Evolutionary conservation across 1,140 invertebrate genomes (phyloP).

Genomic region (Dendroctonus ponderosae): DNA sequence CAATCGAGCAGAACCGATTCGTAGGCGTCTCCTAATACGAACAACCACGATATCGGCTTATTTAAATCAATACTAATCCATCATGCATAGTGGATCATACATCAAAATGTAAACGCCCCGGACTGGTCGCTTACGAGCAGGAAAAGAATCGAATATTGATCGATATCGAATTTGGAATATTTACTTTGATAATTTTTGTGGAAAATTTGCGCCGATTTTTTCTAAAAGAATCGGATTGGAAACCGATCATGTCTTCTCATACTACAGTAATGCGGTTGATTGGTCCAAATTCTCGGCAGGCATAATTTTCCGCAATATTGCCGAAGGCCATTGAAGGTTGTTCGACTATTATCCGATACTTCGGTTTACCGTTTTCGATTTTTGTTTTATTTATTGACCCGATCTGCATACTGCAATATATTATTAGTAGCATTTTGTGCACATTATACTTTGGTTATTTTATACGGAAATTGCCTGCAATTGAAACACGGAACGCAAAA

Average conservation of each 20-base stretch:
- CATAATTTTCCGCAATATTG: slow-evolving; percentile 9
- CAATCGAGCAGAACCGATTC: slow-evolving; percentile 2
- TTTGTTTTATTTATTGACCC: slow-evolving; percentile 19
- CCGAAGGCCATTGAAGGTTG: slow-evolving; percentile 15
- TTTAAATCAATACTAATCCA: slow-evolving; percentile 16
- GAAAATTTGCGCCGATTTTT: not conserved
- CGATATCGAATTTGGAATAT: too few relatives aligned
- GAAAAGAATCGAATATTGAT: too few relatives aligned
- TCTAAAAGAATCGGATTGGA: not conserved
- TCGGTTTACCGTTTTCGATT: slow-evolving; percentile 18
- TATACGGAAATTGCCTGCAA: not conserved
- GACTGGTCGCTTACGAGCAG: too few relatives aligned
- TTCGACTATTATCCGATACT: slow-evolving; percentile 15
- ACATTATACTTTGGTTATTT: not conserved
- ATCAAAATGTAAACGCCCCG: not conserved
- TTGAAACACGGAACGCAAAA: not conserved
- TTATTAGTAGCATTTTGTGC: slow-evolving; percentile 2
- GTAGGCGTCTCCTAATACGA: slow-evolving; percentile 9
- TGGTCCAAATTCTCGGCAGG: slow-evolving; percentile 15
- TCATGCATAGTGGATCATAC: slow-evolving; percentile 11
- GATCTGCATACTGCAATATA: slow-evolving; percentile 10
- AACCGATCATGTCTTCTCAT: not conserved
- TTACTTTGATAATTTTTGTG: not conserved
- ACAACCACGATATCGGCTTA: slow-evolving; percentile 8
- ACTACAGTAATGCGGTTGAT: slow-evolving; percentile 12